Evolutionary conservation across 2,888 invertebrate species (phyloP).

Genomic region (Drosophila pseudotakahashii): DNA sequence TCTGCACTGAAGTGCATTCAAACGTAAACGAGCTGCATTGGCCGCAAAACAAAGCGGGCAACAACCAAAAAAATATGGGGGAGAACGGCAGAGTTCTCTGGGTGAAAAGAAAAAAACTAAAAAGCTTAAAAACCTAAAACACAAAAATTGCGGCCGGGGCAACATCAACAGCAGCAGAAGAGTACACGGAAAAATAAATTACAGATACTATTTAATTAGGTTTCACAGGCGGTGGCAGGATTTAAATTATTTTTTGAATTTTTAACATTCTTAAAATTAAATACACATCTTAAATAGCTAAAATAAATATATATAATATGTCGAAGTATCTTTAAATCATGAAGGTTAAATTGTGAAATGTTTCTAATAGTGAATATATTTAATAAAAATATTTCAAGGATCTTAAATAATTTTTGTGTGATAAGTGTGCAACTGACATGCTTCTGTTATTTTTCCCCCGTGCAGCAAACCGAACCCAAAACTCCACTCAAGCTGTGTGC

Average conservation of each 20-base stretch:
- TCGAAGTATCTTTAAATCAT: too few relatives aligned
- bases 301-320: too few relatives aligned
- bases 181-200: neutral
- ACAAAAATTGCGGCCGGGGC: constrained; percentile 73
- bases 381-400: neutral
- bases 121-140: constrained; percentile 74
- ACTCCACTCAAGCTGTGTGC: constrained; percentile 66
- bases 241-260: too few relatives aligned
- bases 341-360: too few relatives aligned
- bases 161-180: constrained; percentile 56
- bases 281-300: too few relatives aligned
- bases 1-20: constrained; percentile 62
- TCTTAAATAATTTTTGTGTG: neutral
- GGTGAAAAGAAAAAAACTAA: constrained; percentile 37
- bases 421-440: neutral
- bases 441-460: neutral
- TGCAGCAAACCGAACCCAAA: constrained; percentile 33
- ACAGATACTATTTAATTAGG: too few relatives aligned
- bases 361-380: neutral
- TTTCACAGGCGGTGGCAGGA: too few relatives aligned
- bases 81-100: constrained; percentile 15
- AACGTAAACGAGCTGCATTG: constrained; percentile 72
- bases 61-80: constrained; percentile 34
- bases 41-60: constrained; percentile 59
- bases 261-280: too few relatives aligned